Percentiles rank a stretch among this genome's conserved stretches.
Evolutionary conservation across 2,797 vertebrate species (phyloP).

Genomic region (Sebastes vulpes): DNA sequence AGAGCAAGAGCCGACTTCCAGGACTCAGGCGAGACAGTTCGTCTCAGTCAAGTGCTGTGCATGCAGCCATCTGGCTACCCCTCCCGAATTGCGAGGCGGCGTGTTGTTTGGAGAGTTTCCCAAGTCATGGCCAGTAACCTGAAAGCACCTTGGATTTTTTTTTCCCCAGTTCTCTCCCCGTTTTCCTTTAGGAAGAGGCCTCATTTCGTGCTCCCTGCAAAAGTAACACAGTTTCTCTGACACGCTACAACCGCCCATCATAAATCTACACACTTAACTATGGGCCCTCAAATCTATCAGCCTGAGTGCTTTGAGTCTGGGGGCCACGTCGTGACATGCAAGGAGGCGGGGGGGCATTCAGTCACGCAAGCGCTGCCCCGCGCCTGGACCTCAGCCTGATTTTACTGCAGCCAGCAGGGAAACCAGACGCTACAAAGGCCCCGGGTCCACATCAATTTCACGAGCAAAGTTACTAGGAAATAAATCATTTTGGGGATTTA

Average conservation of each 20-base stretch:
- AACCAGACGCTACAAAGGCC: slow-evolving; percentile 81
- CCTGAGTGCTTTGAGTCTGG: slow-evolving; percentile 49
- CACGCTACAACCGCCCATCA: slow-evolving; percentile 44
- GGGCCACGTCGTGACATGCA: slow-evolving; percentile 61
- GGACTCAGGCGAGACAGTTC: slow-evolving; percentile 37
- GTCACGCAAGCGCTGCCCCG: slow-evolving; percentile 86
- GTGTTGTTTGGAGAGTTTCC: slow-evolving; percentile 48
- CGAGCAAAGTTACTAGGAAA: slow-evolving; percentile 78
- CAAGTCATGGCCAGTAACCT: slow-evolving; percentile 58
- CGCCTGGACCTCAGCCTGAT: slow-evolving; percentile 75
- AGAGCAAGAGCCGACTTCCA: slow-evolving; percentile 8
- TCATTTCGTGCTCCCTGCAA: slow-evolving; percentile 59
- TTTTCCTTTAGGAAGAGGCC: slow-evolving; percentile 47
- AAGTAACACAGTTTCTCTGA: slow-evolving; percentile 60
- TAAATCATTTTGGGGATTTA: slow-evolving; percentile 83
- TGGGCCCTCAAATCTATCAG: slow-evolving; percentile 62
- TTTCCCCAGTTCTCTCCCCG: not conserved
- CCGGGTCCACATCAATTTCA: slow-evolving; percentile 81
- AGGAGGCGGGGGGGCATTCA: slow-evolving; percentile 36
- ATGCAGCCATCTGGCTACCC: slow-evolving; percentile 45
- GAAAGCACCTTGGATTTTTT: slow-evolving; percentile 58
- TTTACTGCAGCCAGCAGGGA: slow-evolving; percentile 81
- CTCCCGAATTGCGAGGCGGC: slow-evolving; percentile 19
- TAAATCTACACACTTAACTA: slow-evolving; percentile 78
- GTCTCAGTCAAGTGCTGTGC: slow-evolving; percentile 38